Percentiles rank a stretch among this genome's conserved stretches.
These are phyloP conservation scores for Oenanthe oenanthe DNA, from an alignment of 2,113 vertebrate genomes.

Conservation along the genomic window DNA sequence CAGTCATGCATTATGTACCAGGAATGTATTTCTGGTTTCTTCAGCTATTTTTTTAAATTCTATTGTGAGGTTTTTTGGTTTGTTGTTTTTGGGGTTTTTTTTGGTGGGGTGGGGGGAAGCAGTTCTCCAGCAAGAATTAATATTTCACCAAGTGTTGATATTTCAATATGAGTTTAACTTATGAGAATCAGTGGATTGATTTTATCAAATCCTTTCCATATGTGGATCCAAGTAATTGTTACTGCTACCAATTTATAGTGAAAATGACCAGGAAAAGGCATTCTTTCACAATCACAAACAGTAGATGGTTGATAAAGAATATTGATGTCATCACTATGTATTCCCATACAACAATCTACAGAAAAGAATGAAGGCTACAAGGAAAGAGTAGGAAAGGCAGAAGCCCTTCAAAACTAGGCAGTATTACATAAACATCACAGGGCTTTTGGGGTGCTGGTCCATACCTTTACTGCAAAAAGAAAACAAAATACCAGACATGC, in stretches of 20 bases:
- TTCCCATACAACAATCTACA: background rate
- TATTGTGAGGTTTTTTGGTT: background rate
- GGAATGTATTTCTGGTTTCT: background rate
- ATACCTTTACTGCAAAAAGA: background rate
- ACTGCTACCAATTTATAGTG: background rate
- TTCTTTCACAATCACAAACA: background rate
- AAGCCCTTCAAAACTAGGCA: background rate
- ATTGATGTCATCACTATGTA: accelerated
- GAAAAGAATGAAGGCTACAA: background rate
- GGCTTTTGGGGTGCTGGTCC: background rate
- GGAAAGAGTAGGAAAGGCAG: background rate
- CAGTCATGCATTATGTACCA: background rate
- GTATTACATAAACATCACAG: background rate
- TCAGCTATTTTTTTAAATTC: background rate
- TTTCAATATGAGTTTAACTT: background rate
- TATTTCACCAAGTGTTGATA: background rate
- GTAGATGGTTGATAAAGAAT: background rate
- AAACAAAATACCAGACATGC: background rate
- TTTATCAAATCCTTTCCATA: background rate
- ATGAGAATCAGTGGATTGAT: background rate
- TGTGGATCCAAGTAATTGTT: background rate
- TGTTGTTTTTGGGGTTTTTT: too few species aligned
- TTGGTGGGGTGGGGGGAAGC: too few species aligned
- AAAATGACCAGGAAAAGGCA: background rate
- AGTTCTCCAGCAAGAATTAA: background rate